Evolutionary conservation across 2,888 invertebrate species (phyloP).

Genomic region (Andrena haemorrhoa): DNA sequence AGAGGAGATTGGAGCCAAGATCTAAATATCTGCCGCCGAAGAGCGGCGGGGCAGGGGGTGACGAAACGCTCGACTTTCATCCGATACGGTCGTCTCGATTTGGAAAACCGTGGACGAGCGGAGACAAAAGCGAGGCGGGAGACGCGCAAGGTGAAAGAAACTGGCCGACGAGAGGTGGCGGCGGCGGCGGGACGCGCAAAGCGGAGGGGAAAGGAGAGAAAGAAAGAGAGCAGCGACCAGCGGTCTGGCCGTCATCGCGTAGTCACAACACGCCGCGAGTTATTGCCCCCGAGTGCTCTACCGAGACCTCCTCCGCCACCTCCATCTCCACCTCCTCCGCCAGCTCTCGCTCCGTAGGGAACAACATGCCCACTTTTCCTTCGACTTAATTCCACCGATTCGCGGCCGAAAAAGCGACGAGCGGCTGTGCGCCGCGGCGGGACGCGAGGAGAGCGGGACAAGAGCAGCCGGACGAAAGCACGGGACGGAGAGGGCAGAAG

Average conservation of each 20-base stretch:
- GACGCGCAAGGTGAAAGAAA: conserved; percentile 38
- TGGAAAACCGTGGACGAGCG: conserved; percentile 11
- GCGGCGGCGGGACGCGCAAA: conserved; percentile 11
- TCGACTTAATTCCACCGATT: conserved; percentile 76
- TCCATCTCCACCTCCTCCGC: conserved; percentile 45
- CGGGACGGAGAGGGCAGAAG: neutral
- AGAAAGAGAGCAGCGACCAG: conserved; percentile 77
- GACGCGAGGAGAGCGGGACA: neutral
- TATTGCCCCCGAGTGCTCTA: conserved; percentile 75
- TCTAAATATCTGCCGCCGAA: conserved; percentile 31
- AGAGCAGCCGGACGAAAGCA: conserved; percentile 6
- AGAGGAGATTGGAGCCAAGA: conserved; percentile 1
- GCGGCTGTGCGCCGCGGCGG: conserved; percentile 51
- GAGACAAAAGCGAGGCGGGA: conserved; percentile 25
- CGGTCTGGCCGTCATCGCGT: conserved; percentile 81
- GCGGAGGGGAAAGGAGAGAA: neutral
- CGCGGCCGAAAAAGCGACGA: conserved; percentile 74
- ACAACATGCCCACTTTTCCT: conserved; percentile 57
- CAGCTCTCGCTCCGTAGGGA: conserved; percentile 9
- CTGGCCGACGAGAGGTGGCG: conserved; percentile 33
- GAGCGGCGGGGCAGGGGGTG: neutral
- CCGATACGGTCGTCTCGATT: conserved; percentile 4
- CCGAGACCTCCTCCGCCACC: conserved; percentile 45
- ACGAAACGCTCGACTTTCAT: conserved; percentile 34
- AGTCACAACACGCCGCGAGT: conserved; percentile 80